phyloP scores from a whole-genome alignment of 2,888 invertebrate species.

The Yponomeuta sedellus region DNA sequence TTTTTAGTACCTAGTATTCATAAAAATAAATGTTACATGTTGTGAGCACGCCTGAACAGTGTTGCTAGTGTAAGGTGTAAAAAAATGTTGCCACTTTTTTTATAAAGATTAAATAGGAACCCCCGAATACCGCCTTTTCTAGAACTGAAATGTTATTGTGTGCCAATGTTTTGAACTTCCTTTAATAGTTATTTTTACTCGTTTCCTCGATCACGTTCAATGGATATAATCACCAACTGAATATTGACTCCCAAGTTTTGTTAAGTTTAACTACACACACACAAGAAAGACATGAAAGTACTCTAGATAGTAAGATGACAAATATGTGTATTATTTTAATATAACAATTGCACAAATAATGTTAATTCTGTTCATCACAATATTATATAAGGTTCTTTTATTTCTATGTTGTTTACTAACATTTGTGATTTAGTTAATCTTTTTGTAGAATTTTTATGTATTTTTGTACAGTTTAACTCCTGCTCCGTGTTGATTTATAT shows the following conservation, averaged over 20 bases:
- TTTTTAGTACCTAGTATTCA: slow-evolving; percentile 18
- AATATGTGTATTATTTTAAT: slow-evolving; percentile 9
- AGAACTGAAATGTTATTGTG: slow-evolving; percentile 32
- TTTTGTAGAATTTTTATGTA: slow-evolving; percentile 17
- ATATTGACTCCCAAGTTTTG: too few species aligned
- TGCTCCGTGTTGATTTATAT: background rate
- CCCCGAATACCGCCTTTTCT: slow-evolving; percentile 34
- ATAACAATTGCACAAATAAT: slow-evolving; percentile 13
- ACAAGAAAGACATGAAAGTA: background rate
- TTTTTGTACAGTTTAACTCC: slow-evolving; percentile 26
- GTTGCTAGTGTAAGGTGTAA: slow-evolving; percentile 41
- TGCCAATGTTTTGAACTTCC: slow-evolving; percentile 51
- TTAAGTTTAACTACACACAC: background rate
- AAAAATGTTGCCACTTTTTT: slow-evolving; percentile 49
- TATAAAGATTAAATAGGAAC: slow-evolving; percentile 25
- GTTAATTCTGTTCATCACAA: slow-evolving; percentile 16
- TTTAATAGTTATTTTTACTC: slow-evolving; percentile 7
- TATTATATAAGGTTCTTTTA: slow-evolving; percentile 1
- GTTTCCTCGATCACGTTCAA: background rate
- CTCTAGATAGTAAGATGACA: slow-evolving; percentile 16
- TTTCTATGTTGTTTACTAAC: background rate
- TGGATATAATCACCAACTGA: too few species aligned
- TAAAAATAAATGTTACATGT: slow-evolving; percentile 43
- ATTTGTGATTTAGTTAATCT: slow-evolving; percentile 9
- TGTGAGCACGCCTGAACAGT: slow-evolving; percentile 40